Percentiles rank a stretch among this genome's conserved stretches.
Conservation (phyloP, 2,888 invertebrate genomes). For the Achlya flavicornis region DNA sequence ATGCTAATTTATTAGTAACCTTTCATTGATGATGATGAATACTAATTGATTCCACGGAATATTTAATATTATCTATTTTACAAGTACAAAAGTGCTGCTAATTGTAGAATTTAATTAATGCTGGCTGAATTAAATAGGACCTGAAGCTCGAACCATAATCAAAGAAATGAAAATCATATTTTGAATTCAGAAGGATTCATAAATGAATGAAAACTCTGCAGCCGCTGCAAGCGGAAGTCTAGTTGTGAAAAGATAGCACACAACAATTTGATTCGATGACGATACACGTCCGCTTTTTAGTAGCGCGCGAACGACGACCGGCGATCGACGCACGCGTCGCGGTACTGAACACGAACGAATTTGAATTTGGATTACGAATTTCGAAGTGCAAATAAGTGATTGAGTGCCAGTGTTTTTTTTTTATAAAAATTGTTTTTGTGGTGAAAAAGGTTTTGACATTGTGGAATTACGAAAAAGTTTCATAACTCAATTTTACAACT, state of each 20-base stretch:
- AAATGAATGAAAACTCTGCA: background rate
- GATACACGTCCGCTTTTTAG: slow-evolving; percentile 60
- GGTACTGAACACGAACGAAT: slow-evolving; percentile 46
- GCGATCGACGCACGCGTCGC: slow-evolving; percentile 66
- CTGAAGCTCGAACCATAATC: background rate
- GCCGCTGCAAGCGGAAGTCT: slow-evolving; percentile 7
- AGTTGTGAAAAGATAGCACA: slow-evolving; percentile 38
- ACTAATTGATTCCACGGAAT: too few relatives aligned
- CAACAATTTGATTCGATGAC: slow-evolving; percentile 61
- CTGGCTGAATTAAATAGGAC: background rate
- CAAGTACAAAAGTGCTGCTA: too few relatives aligned
- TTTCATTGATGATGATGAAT: background rate
- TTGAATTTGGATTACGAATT: slow-evolving; percentile 54
- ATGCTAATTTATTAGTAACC: background rate
- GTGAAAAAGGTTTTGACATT: slow-evolving; percentile 44
- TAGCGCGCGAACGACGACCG: slow-evolving; percentile 68
- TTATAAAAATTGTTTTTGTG: slow-evolving; percentile 26
- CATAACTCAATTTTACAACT: background rate
- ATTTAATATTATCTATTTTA: background rate
- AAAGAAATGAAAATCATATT: background rate
- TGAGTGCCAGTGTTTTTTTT: slow-evolving; percentile 58
- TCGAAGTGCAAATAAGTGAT: slow-evolving; percentile 23
- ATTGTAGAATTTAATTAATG: background rate
- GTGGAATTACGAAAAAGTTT: slow-evolving; percentile 14
- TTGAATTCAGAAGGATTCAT: background rate